Base-by-base conservation (phyloP, 2,797 vertebrate species). In the Coregonus ussuriensis region DNA sequence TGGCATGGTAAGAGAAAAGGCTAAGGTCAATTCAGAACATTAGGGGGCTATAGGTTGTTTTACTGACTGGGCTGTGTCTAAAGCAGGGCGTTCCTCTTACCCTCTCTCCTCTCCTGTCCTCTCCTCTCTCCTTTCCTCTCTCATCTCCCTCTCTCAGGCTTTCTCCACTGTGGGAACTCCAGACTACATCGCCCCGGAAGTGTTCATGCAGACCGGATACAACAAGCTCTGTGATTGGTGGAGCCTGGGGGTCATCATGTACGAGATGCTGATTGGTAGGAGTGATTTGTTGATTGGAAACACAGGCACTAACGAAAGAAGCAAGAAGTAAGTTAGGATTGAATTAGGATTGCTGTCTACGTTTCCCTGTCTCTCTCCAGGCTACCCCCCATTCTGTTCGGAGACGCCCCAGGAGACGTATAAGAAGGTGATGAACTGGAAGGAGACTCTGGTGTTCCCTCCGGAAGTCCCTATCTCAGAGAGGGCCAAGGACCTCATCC, bases 141-240 rank as follows among this genome's bases (percentile, higher is more conserved):
- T 25, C 6, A 7, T 51, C 69, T 11, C 9, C 68, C 6, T 14
- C 65, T 63, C 51, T 74, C 89, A 97, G 96, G 96, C 96, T 74
- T 96, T 96, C 84, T 96, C 96, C 53, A 97, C 96, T 0, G 96
- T 97, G 84, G 96, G 96, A n/a, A 97, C 96, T 25, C 96, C 96
- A 1, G 96, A 97, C 85, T 96, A 97, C 91, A 97, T 97, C 33
- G 96, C 96, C 53, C 96, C 96, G 0, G 96, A 97, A 76, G 96
- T 97, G 4, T 97, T 97, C 89, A 93, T 96, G 94, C 95, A 97
- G 91, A 96, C 96, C 0, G 95, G 96, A 0, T 97, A 97, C 92
- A 96, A 96, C 92, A 96, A 97, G 80, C 95, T 96, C 1, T 97
- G 96, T 77, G 96, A 97, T 80, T 97, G 96, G 96, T 97, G 96